Base-by-base conservation (phyloP, 2,888 invertebrate genomes). In the Brassicogethes aeneus region DNA sequence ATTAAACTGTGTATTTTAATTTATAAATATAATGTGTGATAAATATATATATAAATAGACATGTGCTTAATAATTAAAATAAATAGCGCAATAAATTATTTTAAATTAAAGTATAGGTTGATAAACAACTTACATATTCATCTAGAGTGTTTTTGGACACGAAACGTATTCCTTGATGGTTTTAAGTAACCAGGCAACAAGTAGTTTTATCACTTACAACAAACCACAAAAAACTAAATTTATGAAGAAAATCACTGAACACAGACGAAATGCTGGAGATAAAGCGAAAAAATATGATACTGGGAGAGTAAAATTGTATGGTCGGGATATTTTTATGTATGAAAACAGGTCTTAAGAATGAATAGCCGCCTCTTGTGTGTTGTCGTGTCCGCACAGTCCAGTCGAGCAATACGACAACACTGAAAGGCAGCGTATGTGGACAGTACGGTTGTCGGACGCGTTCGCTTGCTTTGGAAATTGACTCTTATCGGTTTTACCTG, bases 361-460 rank as follows among this genome's bases (percentile, higher is more conserved):
- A n/a, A n/a, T n/a, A n/a, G n/a, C n/a, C n/a, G n/a, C n/a, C n/a
- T n/a, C n/a, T n/a, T n/a, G n/a, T n/a, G n/a, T 3, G 17, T 17
- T 13, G 3, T 7, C 15, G n/a, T 14, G 23, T 0, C 3, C 23
- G 23, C 23, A 23, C 5, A 16, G 44, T 47, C 48, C 50, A 47
- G 40, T 41, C 49, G 46, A 47, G 46, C 42, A 17, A 36, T 51
- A 51, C 43, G 48, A 54, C 54, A 55, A 51, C 51, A 55, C 55
- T 45, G 54, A 53, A 54, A 55, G n/a, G n/a, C n/a, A n/a, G 54
- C 54, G 52, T 55, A 47, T 52, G 52, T 50, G 50, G 48, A 43
- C 45, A 43, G 51, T 53, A 48, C 43, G 43, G 52, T 42, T 52
- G 52, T 51, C 17, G 16, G 33, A 31, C 38, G 39, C 47, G 33